phyloP scores from a whole-genome alignment of 1,140 invertebrate genomes.

The Hypothenemus hampei region DNA sequence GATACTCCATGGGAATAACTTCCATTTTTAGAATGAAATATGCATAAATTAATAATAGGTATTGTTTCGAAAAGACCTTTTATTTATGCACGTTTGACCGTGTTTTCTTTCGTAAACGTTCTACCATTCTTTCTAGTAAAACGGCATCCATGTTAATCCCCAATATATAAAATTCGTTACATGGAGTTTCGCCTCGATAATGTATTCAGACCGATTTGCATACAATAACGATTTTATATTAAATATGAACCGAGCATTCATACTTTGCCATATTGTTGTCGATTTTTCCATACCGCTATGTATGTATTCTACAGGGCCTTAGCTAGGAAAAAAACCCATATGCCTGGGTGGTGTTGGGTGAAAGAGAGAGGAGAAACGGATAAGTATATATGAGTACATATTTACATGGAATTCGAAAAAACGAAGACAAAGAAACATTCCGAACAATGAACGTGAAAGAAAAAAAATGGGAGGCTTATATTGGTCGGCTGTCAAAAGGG shows the following conservation, averaged over 20 bases:
- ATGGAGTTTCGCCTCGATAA: constrained; percentile 23
- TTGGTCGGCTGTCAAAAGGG: constrained; percentile 15
- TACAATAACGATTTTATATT: constrained; percentile 31
- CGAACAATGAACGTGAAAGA: too few species aligned
- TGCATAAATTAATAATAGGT: not conserved
- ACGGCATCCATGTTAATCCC: constrained; percentile 18
- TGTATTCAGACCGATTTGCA: constrained; percentile 28
- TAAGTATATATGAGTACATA: too few species aligned
- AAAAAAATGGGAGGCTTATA: too few species aligned
- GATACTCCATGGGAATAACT: not conserved
- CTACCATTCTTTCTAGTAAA: not conserved
- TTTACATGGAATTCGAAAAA: too few species aligned
- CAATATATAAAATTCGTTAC: constrained; percentile 31
- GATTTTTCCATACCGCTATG: too few species aligned
- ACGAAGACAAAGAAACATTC: too few species aligned
- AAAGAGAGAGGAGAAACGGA: too few species aligned
- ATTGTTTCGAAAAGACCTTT: not conserved
- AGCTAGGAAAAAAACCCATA: too few species aligned
- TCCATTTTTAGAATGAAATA: not conserved
- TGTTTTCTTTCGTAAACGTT: not conserved
- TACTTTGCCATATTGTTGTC: constrained; percentile 29
- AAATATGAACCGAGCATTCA: constrained; percentile 29
- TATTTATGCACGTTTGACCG: not conserved
- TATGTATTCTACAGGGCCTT: too few species aligned
- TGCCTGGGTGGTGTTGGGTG: too few species aligned